Percentiles rank a stretch among this genome's conserved stretches.
Conservation (phyloP, 1,140 invertebrate species). For the Leucophenga varia region DNA sequence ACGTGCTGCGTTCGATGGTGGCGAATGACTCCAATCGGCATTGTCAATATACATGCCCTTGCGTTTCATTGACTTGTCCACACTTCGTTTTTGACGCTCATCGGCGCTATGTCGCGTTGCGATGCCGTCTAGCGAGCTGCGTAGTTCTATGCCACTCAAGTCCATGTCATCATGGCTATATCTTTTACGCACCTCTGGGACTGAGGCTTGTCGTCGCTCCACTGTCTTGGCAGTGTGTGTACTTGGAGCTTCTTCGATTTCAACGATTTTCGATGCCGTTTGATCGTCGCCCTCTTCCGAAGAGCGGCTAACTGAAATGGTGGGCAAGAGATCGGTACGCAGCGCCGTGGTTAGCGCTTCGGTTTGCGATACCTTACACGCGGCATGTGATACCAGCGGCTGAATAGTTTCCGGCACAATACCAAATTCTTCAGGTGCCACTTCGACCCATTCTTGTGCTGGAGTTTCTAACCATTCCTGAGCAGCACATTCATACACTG, state of each 20-base stretch:
- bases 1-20: constrained; percentile 35
- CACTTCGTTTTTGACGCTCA: constrained; percentile 36
- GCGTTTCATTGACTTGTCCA: constrained; percentile 65
- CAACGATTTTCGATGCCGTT: too few species aligned
- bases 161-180: constrained; percentile 42
- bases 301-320: constrained; percentile 45
- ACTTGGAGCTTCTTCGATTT: constrained; percentile 6
- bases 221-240: not conserved
- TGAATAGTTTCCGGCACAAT: constrained; percentile 46
- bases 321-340: constrained; percentile 38
- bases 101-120: constrained; percentile 43
- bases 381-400: constrained; percentile 33
- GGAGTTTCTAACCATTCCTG: constrained; percentile 50
- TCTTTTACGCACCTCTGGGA: constrained; percentile 29
- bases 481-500: constrained; percentile 63
- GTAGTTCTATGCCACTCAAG: constrained; percentile 21
- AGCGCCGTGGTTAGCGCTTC: constrained; percentile 31
- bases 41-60: constrained; percentile 72
- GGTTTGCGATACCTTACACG: constrained; percentile 38
- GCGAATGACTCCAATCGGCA: constrained; percentile 59
- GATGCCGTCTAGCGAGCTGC: constrained; percentile 31
- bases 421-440: constrained; percentile 44
- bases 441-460: constrained; percentile 47
- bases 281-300: constrained; percentile 38
- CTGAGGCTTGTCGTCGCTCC: constrained; percentile 11